Evolutionary conservation across 2,888 invertebrate genomes (phyloP), one percentile per base, ranked within the genome.

Genomic region (Orthonychiurus folsomi): DNA sequence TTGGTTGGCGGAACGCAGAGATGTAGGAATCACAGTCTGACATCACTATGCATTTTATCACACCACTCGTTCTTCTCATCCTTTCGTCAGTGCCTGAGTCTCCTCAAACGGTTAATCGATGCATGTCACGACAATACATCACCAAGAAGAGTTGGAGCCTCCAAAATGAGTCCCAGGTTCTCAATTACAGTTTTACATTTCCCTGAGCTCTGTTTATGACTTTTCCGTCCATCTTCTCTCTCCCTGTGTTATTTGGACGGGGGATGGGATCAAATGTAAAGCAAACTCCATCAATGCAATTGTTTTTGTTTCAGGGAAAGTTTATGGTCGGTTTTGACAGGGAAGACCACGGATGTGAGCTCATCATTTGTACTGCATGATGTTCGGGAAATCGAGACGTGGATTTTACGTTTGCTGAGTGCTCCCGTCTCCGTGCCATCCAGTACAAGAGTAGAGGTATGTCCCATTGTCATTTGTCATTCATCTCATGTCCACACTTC

Each of bases 31-130:
- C 92, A 94, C 78, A 94, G 96, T 18, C 80, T 99, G 72, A 99
- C 99, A 50, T 96, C 97, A 57, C 81, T 99, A 63, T 99, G 99
- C 80, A 85, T 99, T 73, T 84, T 99, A 63, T 96, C 96, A 67
- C 99, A 99, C 82, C 97, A 99, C 82, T 96, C 97, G 48, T 99
- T 99, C 81, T 95, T 99, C 80, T 89, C 96, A 67, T 93, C 91
- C 75, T 99, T 99, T 81, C 89, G 99, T 71, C 94, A 97, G 82
- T 94, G 96, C 81, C 85, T 99, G 73, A 91, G 90, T 80, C 88
- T 95, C 74, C 82, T 99, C 75, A 92, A 94, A 79, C 90, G 90
- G 76, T 82, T 99, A 71, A 94, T 99, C 74, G 96, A 97, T 80
- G 93, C 95, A 64, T 96, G 96, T 80, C 95, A 97, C 80, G 93